A percentile compares a stretch with the other conserved stretches of the same genome.
Conservation (phyloP, 2,797 vertebrate species). For the Fistularia commersonii region DNA sequence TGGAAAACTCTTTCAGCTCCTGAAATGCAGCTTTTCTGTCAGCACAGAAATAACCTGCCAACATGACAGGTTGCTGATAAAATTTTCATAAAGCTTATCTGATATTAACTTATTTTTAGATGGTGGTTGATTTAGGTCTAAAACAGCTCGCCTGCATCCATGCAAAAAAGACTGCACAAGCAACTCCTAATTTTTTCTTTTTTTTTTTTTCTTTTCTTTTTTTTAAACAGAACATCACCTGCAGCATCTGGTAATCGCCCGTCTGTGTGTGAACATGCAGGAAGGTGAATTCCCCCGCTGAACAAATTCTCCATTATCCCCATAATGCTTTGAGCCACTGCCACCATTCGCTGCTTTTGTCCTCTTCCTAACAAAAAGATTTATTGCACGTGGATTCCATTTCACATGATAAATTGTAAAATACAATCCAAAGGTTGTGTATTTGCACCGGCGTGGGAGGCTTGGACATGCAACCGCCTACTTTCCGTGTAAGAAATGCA, state of each 20-base stretch:
- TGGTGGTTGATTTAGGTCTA: slow-evolving; percentile 25
- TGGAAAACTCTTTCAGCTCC: slow-evolving; percentile 7
- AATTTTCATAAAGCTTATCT: slow-evolving; percentile 43
- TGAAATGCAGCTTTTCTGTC: slow-evolving; percentile 9
- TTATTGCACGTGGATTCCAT: not conserved
- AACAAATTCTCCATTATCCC: not conserved
- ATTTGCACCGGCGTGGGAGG: not conserved
- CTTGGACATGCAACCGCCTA: not conserved
- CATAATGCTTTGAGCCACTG: not conserved
- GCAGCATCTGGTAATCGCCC: not conserved
- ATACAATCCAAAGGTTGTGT: no score
- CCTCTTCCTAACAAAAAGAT: not conserved
- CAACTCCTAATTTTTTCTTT: not conserved
- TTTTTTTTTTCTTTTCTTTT: not conserved
- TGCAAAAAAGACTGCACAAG: slow-evolving; percentile 1
- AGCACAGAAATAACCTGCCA: slow-evolving; percentile 41
- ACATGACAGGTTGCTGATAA: slow-evolving; percentile 44
- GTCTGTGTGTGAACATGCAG: not conserved
- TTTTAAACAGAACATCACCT: not conserved
- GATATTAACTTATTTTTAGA: slow-evolving; percentile 38
- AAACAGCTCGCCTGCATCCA: slow-evolving; percentile 1
- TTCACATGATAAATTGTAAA: not conserved
- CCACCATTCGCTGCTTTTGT: not conserved
- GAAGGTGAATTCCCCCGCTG: slow-evolving; percentile 1
- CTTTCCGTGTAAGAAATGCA: not conserved